Evolutionary conservation across 2,888 invertebrate genomes (phyloP).

Genomic region (Heliconius ethilla): DNA sequence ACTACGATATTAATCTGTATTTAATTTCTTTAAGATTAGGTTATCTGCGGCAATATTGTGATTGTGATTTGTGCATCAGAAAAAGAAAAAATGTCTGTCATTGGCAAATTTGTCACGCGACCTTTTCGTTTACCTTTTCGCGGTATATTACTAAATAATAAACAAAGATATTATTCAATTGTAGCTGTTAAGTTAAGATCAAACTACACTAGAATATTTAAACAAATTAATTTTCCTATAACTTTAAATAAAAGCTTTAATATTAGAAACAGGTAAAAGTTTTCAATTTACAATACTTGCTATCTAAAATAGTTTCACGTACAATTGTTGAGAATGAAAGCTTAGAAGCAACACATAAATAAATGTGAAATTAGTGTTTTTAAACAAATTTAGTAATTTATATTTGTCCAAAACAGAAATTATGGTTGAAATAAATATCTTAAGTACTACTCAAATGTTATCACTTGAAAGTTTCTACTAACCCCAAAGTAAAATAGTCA

Average conservation of each 20-base stretch:
- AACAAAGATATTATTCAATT: constrained; percentile 49
- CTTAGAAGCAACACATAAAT: not conserved
- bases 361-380: no score
- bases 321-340: not conserved
- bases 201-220: not conserved
- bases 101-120: constrained; percentile 58
- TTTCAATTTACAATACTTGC: not conserved
- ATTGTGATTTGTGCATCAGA: not conserved
- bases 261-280: constrained; percentile 12
- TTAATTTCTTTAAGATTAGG: not conserved
- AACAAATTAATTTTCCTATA: constrained; percentile 13
- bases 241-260: constrained; percentile 23
- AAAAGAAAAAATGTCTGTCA: constrained; percentile 56
- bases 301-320: not conserved
- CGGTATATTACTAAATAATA: constrained; percentile 45
- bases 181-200: constrained; percentile 41
- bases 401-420: not conserved
- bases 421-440: not conserved
- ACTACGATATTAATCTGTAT: not conserved
- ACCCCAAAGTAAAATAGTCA: constrained; percentile 1
- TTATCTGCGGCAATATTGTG: not conserved
- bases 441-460: not conserved
- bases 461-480: not conserved
- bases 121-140: constrained; percentile 55
- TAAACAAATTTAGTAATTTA: not conserved